These are phyloP conservation scores for Pluvialis apricaria DNA, from an alignment of 2,113 vertebrate species.

Conservation along the genomic window DNA sequence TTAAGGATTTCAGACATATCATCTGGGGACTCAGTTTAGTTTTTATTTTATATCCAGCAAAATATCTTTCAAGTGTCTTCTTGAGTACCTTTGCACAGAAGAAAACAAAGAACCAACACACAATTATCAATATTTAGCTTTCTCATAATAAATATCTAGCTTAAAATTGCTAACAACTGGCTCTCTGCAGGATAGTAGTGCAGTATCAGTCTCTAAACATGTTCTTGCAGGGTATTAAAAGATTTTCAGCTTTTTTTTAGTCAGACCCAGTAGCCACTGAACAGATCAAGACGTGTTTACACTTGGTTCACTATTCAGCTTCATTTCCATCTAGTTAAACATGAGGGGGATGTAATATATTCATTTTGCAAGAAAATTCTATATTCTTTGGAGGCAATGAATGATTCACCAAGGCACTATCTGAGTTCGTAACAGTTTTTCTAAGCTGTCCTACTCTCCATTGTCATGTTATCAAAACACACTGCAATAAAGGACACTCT, in stretches of 20 bases:
- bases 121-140: background rate
- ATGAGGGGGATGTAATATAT: conserved; percentile 21
- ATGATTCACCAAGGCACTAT: conserved; percentile 27
- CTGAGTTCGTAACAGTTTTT: background rate
- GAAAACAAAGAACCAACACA: background rate
- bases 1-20: background rate
- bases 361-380: conserved; percentile 42
- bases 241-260: conserved; percentile 2
- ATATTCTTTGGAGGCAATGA: background rate
- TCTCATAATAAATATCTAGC: conserved; percentile 24
- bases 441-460: background rate
- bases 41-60: background rate
- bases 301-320: conserved; percentile 23
- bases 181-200: background rate
- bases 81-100: background rate
- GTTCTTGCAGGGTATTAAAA: background rate
- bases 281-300: conserved; percentile 45
- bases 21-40: background rate
- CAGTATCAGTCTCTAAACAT: background rate
- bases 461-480: background rate
- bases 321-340: conserved; percentile 41
- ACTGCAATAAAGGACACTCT: background rate
- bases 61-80: background rate
- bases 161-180: background rate
- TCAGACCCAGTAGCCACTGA: background rate